These are phyloP conservation scores for Leptodactylus fuscus DNA, from an alignment of 2,113 vertebrate species.

Conservation along the genomic window DNA sequence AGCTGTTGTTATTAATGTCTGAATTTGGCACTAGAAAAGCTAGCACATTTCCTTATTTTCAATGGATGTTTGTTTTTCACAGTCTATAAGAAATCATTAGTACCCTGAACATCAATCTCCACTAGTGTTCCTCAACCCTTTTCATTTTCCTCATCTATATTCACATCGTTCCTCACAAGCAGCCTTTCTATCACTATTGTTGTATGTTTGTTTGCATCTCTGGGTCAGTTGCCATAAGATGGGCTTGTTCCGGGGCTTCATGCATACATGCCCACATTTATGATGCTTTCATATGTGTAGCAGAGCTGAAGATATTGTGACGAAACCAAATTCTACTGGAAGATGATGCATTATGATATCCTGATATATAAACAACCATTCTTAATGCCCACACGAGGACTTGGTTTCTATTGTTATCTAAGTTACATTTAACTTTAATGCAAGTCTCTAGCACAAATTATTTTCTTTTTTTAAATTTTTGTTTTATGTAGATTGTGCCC, in stretches of 20 bases:
- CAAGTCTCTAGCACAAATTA: too few species aligned
- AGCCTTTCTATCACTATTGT: not conserved
- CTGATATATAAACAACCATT: too few species aligned
- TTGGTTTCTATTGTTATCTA: too few species aligned
- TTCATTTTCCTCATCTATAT: slow-evolving; percentile 22
- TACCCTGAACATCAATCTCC: slow-evolving; percentile 14
- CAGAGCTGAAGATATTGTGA: too few species aligned
- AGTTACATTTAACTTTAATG: too few species aligned
- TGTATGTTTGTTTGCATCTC: not conserved
- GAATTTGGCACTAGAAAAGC: not conserved
- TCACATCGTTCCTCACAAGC: not conserved
- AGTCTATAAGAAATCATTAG: slow-evolving; percentile 10
- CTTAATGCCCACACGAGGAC: too few species aligned
- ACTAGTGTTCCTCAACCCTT: not conserved
- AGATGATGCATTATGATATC: too few species aligned
- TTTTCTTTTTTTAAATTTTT: too few species aligned
- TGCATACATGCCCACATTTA: not conserved
- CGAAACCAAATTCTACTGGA: too few species aligned
- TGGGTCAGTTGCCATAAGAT: not conserved
- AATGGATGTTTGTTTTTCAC: slow-evolving; percentile 17
- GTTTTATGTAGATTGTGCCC: too few species aligned
- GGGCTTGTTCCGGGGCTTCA: not conserved
- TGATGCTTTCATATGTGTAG: not conserved
- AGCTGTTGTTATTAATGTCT: not conserved
- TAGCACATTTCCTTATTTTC: not conserved